These are phyloP conservation scores for Leucopsar rothschildi DNA, from an alignment of 2,113 vertebrate genomes.

Conservation along the genomic window DNA sequence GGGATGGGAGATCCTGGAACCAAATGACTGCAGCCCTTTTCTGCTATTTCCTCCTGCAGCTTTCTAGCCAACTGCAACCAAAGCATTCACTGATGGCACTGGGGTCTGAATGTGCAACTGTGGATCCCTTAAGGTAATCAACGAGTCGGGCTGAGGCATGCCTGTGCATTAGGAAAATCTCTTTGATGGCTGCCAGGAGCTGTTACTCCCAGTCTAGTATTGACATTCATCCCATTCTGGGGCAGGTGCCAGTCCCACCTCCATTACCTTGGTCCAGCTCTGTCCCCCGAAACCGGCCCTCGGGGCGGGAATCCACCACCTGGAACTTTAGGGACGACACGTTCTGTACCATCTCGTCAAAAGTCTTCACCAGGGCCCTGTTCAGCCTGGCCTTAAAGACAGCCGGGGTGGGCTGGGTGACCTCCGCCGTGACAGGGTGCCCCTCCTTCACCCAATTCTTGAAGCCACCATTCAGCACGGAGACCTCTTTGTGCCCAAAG, in stretches of 20 bases:
- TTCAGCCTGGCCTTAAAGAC: constrained; percentile 77
- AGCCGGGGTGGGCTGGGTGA: constrained; percentile 58
- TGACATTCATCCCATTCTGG: background rate
- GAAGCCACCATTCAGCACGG: constrained; percentile 89
- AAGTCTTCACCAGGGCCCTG: constrained; percentile 81
- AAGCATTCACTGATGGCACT: background rate
- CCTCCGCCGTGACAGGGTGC: constrained; percentile 73
- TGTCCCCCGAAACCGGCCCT: constrained; percentile 82
- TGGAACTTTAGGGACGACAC: constrained; percentile 76
- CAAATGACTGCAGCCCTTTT: background rate
- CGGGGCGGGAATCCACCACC: constrained; percentile 85
- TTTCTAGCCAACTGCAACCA: background rate
- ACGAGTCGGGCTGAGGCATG: background rate
- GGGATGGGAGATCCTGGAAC: background rate
- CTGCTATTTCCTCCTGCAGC: background rate
- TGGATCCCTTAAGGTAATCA: background rate
- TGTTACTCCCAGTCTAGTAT: background rate
- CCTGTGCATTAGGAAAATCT: background rate
- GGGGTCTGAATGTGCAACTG: background rate
- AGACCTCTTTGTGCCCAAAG: constrained; percentile 87
- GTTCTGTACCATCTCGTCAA: constrained; percentile 87
- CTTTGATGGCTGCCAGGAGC: background rate
- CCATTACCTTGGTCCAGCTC: constrained; percentile 86
- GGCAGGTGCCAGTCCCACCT: constrained; percentile 62
- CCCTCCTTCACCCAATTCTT: constrained; percentile 86